phyloP scores from a whole-genome alignment of 2,113 vertebrate species.

The Amblyopsis rosae region DNA sequence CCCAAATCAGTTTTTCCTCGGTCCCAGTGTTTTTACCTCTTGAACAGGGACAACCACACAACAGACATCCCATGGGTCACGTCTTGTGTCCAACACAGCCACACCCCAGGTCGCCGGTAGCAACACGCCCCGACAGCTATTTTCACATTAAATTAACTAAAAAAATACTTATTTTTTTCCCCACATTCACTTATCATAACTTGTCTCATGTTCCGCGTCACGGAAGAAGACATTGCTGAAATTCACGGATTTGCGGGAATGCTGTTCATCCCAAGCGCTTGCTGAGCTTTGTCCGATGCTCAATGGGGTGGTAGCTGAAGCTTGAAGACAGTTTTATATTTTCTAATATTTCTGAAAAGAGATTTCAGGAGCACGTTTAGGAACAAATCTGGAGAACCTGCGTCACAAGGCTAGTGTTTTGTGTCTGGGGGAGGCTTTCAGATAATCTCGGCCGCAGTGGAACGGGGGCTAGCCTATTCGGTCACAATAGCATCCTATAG shows the following conservation, averaged over 20 bases:
- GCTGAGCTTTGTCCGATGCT: neutral
- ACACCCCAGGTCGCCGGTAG: slow-evolving; percentile 37
- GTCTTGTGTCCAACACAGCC: slow-evolving; percentile 37
- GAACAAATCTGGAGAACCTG: slow-evolving; percentile 40
- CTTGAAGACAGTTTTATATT: slow-evolving; percentile 8
- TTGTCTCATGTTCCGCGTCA: slow-evolving; percentile 66
- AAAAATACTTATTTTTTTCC: slow-evolving; percentile 68
- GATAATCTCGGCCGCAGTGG: slow-evolving; percentile 44
- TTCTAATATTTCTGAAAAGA: neutral
- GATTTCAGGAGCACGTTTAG: slow-evolving; percentile 20
- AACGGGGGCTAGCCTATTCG: slow-evolving; percentile 61
- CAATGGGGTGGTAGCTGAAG: too few relatives aligned
- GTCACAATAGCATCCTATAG: slow-evolving; percentile 61
- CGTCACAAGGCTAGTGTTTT: slow-evolving; percentile 32
- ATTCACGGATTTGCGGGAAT: neutral
- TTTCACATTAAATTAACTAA: slow-evolving; percentile 65
- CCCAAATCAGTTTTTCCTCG: too few relatives aligned
- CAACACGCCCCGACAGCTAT: slow-evolving; percentile 64
- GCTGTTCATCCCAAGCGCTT: neutral
- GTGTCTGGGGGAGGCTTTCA: slow-evolving; percentile 50
- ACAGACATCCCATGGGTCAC: slow-evolving; percentile 33
- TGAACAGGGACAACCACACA: slow-evolving; percentile 52
- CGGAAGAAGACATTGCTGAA: slow-evolving; percentile 59
- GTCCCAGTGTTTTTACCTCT: too few relatives aligned
- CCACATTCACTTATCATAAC: slow-evolving; percentile 79